Conservation (phyloP, 2,797 vertebrate species). For the Ataeniobius toweri region DNA sequence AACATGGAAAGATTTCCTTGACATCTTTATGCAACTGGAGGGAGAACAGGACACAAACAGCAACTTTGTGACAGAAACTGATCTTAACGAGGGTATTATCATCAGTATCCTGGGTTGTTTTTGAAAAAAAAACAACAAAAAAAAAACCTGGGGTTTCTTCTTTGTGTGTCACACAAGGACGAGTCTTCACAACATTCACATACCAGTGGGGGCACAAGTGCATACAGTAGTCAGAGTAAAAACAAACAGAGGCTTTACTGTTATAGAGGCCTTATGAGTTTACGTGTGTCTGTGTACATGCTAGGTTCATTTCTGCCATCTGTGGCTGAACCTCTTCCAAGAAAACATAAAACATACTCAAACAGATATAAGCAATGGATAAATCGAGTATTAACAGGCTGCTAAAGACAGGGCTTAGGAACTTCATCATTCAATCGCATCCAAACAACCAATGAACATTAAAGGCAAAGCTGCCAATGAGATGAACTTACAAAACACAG, state of each 20-base stretch:
- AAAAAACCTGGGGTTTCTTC: conserved; percentile 4
- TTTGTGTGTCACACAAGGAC: conserved; percentile 50
- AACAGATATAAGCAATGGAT: not conserved
- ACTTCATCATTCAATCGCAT: not conserved
- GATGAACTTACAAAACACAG: conserved; percentile 43
- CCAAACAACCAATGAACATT: conserved; percentile 46
- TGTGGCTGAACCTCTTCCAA: not conserved
- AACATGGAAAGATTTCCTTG: conserved; percentile 9
- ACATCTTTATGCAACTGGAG: conserved; percentile 39
- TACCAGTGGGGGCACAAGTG: conserved; percentile 47
- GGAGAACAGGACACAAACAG: not conserved
- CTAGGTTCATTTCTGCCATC: not conserved
- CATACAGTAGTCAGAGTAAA: conserved; percentile 58
- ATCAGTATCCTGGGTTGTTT: conserved; percentile 7
- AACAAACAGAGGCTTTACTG: conserved; percentile 38
- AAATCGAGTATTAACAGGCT: conserved; percentile 6
- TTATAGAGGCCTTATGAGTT: conserved; percentile 16
- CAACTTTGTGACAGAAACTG: not conserved
- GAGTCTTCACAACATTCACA: conserved; percentile 54
- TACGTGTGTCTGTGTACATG: not conserved
- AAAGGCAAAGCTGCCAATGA: conserved; percentile 70
- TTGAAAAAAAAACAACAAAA: conserved; percentile 2
- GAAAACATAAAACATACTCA: not conserved
- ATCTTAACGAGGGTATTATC: not conserved
- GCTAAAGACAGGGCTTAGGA: conserved; percentile 40